Evolutionary conservation across 2,113 vertebrate species (phyloP).

Genomic region (Nycticryphes semicollaris): DNA sequence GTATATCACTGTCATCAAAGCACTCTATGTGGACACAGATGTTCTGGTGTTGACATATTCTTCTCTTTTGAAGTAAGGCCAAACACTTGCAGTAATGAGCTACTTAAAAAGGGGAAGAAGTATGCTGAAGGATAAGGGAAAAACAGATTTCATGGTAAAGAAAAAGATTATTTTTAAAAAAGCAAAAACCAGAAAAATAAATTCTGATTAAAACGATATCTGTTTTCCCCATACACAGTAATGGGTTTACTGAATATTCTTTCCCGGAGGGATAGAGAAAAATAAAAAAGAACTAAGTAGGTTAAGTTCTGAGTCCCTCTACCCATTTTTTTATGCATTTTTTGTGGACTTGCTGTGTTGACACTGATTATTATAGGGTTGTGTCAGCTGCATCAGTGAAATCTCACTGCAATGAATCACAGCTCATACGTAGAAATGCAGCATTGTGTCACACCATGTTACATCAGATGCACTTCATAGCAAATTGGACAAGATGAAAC

Average conservation of each 20-base stretch:
- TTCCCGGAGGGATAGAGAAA: neutral
- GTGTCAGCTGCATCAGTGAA: neutral
- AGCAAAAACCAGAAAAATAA: neutral
- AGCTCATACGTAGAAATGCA: neutral
- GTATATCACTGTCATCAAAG: slow-evolving; percentile 60
- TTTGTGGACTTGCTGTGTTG: neutral
- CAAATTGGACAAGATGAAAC: neutral
- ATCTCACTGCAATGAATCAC: neutral
- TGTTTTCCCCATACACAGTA: neutral
- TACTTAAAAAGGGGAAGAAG: slow-evolving; percentile 8
- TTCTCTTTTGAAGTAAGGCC: slow-evolving; percentile 52
- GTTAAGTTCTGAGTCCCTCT: neutral
- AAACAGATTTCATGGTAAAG: neutral
- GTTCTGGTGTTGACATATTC: slow-evolving; percentile 58
- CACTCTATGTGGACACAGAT: slow-evolving; percentile 34
- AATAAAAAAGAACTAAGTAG: neutral
- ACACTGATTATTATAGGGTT: neutral
- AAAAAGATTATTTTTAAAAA: neutral
- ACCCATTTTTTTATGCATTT: neutral
- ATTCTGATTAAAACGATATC: neutral
- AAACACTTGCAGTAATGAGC: slow-evolving; percentile 37
- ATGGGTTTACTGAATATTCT: neutral
- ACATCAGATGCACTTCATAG: neutral
- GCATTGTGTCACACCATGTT: neutral
- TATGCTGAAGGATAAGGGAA: neutral